phyloP scores from a whole-genome alignment of 2,888 invertebrate species.

The Xestia c-nigrum region DNA sequence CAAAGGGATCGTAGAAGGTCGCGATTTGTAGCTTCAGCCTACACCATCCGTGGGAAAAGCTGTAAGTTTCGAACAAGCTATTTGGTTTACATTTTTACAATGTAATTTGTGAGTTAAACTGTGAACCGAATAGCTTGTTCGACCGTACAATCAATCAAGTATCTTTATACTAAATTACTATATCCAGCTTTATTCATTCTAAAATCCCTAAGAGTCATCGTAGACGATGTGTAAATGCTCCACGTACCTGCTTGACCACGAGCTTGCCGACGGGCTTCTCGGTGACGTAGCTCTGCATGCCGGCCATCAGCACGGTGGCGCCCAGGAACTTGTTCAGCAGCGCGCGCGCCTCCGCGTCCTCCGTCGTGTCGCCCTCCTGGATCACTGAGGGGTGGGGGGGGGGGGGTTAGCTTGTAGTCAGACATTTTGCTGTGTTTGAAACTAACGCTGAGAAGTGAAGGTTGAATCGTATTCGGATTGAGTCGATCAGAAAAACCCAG shows the following conservation, averaged over 20 bases:
- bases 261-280: constrained; percentile 77
- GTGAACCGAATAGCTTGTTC: no score
- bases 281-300: constrained; percentile 92
- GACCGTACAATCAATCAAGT: neutral
- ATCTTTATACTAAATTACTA: neutral
- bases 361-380: constrained; percentile 92
- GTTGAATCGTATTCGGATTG: neutral
- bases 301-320: constrained; percentile 94
- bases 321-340: constrained; percentile 96
- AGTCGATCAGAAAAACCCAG: neutral
- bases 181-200: neutral
- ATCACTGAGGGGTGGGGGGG: constrained; percentile 84
- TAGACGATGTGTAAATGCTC: neutral
- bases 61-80: no score
- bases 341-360: constrained; percentile 93
- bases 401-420: neutral
- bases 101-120: no score
- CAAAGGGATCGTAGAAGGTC: no score
- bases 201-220: neutral
- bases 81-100: no score
- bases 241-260: constrained; percentile 77
- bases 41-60: no score
- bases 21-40: no score
- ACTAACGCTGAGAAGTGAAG: neutral
- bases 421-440: neutral